A percentile compares a stretch with the other conserved stretches of the same genome.
phyloP scores from a whole-genome alignment of 2,797 vertebrate genomes.

The Hippopotamyrus pictus region DNA sequence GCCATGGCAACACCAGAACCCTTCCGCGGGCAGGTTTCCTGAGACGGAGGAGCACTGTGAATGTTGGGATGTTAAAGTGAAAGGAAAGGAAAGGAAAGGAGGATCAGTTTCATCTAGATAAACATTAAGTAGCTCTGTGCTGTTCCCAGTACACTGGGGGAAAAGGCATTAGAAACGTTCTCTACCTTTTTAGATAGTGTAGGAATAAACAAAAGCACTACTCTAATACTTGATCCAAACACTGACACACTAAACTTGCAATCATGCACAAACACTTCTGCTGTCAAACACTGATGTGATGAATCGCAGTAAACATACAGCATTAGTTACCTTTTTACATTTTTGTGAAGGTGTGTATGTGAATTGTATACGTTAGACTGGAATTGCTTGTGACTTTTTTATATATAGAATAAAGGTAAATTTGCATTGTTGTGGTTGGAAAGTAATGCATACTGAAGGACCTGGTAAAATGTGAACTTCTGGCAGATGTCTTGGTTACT shows the following conservation, averaged over 20 bases:
- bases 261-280: neutral
- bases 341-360: conserved; percentile 29
- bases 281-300: conserved; percentile 1
- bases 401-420: conserved; percentile 51
- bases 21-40: conserved; percentile 22
- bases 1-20: conserved; percentile 40
- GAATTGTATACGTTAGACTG: conserved; percentile 53
- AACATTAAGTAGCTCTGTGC: conserved; percentile 37
- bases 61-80: conserved; percentile 23
- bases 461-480: neutral
- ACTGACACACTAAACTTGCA: neutral
- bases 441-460: neutral
- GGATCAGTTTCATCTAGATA: neutral
- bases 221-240: conserved; percentile 10
- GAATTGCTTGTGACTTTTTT: conserved; percentile 39
- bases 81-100: conserved; percentile 1
- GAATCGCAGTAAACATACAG: neutral
- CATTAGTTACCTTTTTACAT: neutral
- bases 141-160: conserved; percentile 40
- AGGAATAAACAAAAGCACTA: conserved; percentile 32
- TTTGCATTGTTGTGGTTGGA: neutral
- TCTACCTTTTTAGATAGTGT: conserved; percentile 49
- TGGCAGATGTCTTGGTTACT: neutral
- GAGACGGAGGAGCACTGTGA: neutral
- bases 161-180: conserved; percentile 21